These are phyloP conservation scores for Hirtodrosophila duncani DNA, from an alignment of 2,888 invertebrate species.

Conservation along the genomic window DNA sequence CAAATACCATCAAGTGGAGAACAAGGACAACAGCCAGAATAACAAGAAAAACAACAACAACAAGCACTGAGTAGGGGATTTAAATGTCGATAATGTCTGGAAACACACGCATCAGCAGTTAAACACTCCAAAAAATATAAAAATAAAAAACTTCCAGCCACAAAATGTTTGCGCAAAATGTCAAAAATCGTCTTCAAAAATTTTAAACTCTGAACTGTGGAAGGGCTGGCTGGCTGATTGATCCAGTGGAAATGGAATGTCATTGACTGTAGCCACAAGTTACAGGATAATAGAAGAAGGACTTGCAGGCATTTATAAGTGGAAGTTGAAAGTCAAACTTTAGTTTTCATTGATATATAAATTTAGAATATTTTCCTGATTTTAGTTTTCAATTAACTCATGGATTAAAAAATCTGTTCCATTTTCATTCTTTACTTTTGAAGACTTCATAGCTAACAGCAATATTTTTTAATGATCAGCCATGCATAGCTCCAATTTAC, in stretches of 20 bases:
- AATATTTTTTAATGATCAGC: too few relatives aligned
- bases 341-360: too few relatives aligned
- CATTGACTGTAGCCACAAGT: conserved; percentile 48
- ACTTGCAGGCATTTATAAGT: too few relatives aligned
- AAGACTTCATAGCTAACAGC: too few relatives aligned
- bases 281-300: conserved; percentile 1
- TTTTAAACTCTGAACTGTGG: neutral
- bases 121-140: neutral
- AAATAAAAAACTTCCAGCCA: conserved; percentile 1
- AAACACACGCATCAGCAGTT: conserved; percentile 39
- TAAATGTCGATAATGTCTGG: conserved; percentile 72
- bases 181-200: conserved; percentile 55
- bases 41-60: conserved; percentile 35
- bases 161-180: conserved; percentile 57
- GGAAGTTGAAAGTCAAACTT: too few relatives aligned
- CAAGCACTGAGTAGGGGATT: conserved; percentile 54
- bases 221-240: conserved; percentile 29
- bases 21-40: conserved; percentile 24
- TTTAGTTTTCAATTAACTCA: too few relatives aligned
- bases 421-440: too few relatives aligned
- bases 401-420: too few relatives aligned
- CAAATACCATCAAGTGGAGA: conserved; percentile 68
- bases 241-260: conserved; percentile 39
- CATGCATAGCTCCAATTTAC: too few relatives aligned
- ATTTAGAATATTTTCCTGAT: too few relatives aligned